Base-by-base conservation (phyloP, 2,888 invertebrate species). In the Malthinus flaveolus region DNA sequence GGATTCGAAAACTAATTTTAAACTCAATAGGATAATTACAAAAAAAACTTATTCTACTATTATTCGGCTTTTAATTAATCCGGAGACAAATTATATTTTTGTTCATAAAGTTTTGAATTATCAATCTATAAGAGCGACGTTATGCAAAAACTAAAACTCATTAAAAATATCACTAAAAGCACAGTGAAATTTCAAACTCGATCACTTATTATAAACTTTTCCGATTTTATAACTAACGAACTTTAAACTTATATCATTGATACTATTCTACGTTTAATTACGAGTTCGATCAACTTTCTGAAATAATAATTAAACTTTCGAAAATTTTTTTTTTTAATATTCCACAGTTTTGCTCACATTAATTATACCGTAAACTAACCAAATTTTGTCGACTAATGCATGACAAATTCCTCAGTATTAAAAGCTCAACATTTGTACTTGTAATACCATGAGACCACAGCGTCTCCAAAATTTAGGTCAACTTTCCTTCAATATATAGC, bases 221-320 rank as follows among this genome's bases (percentile, higher is more conserved):
- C 47, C 56, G 55, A 66, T 66, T 67, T 66, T 61, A 62, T 64
- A 65, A 66, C 68, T 62, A 47, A 36, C 45, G 50, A 68, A 68
- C 57, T 68, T 68, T 65, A 62, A 56, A 51, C 60, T 61, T 44
- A 59, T 51, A 37, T 63, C 59, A 64, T 62, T 66, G 66, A 66
- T 68, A 63, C 58, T 46, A 33, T n/a, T 42, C 9, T 3, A n/a
- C 15, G n/a, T 23, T 23, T 23, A n/a, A 23, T 23, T 3, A 23
- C 23, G 23, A 3, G 23, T 23, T 23, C 23, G 5, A 23, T 23
- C 23, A 23, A 23, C 23, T 23, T 23, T 23, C 23, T n/a, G 23
- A 23, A 23, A 23, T 23, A n/a, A n/a, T n/a, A n/a, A n/a, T 35
- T 15, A 33, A 35, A 7, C n/a, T n/a, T n/a, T n/a, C n/a, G n/a